A percentile compares a stretch with the other conserved stretches of the same genome.
These are phyloP conservation scores for Dromaius novaehollandiae DNA, from an alignment of 2,113 vertebrate genomes.

Conservation along the genomic window DNA sequence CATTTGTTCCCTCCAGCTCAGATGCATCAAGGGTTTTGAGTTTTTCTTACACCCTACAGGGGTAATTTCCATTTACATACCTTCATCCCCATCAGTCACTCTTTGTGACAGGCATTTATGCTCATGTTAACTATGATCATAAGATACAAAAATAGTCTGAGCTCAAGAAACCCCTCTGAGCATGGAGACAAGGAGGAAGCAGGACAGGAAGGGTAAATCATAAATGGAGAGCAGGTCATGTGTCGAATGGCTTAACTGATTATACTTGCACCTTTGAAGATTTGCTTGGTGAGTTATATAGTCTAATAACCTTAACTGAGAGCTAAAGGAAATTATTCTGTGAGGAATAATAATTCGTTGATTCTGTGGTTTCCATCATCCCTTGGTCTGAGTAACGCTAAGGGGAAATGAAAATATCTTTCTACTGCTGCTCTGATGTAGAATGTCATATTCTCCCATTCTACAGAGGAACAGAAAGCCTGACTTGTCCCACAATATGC, in stretches of 20 bases:
- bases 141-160: neutral
- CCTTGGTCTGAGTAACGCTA: neutral
- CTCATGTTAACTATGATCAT: neutral
- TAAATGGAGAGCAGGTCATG: neutral
- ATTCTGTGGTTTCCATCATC: neutral
- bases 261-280: neutral
- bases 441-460: neutral
- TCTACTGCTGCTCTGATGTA: neutral
- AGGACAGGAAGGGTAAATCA: neutral
- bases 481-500: neutral
- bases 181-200: neutral
- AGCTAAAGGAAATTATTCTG: neutral
- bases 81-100: neutral
- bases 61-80: neutral
- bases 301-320: neutral
- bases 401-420: neutral
- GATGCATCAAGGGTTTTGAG: neutral
- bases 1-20: neutral
- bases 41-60: neutral
- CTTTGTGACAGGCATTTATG: neutral
- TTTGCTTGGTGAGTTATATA: neutral
- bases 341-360: neutral
- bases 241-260: neutral
- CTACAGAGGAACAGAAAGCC: neutral
- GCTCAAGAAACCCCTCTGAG: neutral